Percentiles rank a stretch among this genome's conserved stretches.
Evolutionary conservation across 2,888 invertebrate genomes (phyloP).

Genomic region (Harpalus rufipes): DNA sequence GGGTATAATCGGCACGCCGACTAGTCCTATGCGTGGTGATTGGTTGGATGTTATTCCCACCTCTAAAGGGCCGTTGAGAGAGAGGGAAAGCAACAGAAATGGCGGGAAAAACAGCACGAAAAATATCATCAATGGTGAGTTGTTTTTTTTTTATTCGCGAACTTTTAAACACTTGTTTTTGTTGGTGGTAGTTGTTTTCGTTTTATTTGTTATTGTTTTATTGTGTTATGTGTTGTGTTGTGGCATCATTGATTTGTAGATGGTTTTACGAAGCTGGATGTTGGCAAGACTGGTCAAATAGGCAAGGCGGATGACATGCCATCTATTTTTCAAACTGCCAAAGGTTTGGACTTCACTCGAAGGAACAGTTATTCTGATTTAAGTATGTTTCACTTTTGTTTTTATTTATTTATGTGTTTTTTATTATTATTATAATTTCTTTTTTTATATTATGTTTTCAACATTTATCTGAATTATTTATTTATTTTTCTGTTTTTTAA

Average conservation of each 20-base stretch:
- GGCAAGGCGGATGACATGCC: constrained; percentile 76
- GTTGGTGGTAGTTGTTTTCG: not conserved
- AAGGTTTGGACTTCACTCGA: constrained; percentile 83
- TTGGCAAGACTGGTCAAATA: constrained; percentile 72
- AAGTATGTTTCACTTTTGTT: constrained; percentile 78
- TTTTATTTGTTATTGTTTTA: constrained; percentile 14
- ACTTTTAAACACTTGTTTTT: too few relatives aligned
- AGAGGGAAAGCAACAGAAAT: constrained; percentile 74
- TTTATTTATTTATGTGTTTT: constrained; percentile 16
- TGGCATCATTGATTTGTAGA: constrained; percentile 70
- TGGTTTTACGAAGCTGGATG: constrained; percentile 72
- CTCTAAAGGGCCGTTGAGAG: constrained; percentile 77
- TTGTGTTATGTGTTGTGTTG: constrained; percentile 57
- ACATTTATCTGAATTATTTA: too few relatives aligned
- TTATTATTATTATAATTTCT: not conserved
- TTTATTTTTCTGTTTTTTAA: too few relatives aligned
- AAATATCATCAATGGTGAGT: constrained; percentile 69
- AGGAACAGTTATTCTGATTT: constrained; percentile 88
- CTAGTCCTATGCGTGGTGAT: constrained; percentile 52
- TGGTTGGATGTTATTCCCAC: constrained; percentile 58
- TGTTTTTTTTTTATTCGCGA: too few relatives aligned
- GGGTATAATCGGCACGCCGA: not conserved
- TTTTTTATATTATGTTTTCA: too few relatives aligned
- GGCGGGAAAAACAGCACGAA: constrained; percentile 68
- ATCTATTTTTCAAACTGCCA: constrained; percentile 72